Evolutionary conservation across 2,113 vertebrate species (phyloP).

Genomic region (Sinocyclocheilus grahami): DNA sequence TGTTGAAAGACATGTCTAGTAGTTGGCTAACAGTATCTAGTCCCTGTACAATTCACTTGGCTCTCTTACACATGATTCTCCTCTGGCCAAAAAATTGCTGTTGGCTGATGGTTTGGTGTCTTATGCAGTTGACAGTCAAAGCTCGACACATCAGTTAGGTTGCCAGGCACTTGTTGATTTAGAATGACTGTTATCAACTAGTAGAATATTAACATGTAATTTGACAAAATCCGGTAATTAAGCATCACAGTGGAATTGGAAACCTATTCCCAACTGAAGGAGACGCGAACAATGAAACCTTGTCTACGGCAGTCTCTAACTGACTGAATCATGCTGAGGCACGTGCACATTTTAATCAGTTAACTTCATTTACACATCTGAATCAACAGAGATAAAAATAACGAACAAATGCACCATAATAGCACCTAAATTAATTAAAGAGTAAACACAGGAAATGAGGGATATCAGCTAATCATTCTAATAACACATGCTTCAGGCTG

Average conservation of each 20-base stretch:
- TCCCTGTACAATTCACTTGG: neutral
- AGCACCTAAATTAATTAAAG: conserved; percentile 37
- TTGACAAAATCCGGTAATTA: conserved; percentile 31
- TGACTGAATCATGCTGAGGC: conserved; percentile 23
- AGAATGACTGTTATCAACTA: conserved; percentile 6
- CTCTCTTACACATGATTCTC: neutral
- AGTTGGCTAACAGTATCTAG: conserved; percentile 9
- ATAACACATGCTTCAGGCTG: conserved; percentile 22
- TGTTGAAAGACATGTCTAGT: neutral
- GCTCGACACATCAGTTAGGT: neutral
- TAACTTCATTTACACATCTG: conserved; percentile 40
- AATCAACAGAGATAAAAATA: conserved; percentile 53
- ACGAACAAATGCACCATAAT: conserved; percentile 41
- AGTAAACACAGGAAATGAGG: conserved; percentile 49
- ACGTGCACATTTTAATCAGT: conserved; percentile 39
- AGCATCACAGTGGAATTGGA: conserved; percentile 23
- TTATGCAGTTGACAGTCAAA: neutral
- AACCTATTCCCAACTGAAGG: neutral
- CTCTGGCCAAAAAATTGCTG: neutral
- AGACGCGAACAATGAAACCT: conserved; percentile 13
- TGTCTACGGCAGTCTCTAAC: conserved; percentile 1
- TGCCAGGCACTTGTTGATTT: conserved; percentile 8
- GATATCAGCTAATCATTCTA: conserved; percentile 39
- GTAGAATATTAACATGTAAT: conserved; percentile 14
- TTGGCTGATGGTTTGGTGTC: neutral